Conservation (phyloP, 2,888 invertebrate genomes). For the Limulus polyphemus region DNA sequence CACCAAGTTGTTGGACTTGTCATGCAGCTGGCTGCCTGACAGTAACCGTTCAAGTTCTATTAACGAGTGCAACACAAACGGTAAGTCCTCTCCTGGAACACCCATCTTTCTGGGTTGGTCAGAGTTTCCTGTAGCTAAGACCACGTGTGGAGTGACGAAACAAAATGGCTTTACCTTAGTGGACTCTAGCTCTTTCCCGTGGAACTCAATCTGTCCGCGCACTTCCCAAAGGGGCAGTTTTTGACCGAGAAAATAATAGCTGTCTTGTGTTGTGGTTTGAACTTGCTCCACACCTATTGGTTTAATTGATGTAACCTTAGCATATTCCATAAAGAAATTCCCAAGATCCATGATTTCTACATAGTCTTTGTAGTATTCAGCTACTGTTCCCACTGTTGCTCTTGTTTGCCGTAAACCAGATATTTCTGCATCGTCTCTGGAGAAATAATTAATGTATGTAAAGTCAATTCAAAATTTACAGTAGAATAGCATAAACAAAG, state of each 20-base stretch:
- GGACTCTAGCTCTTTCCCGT: conserved; percentile 4
- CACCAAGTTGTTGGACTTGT: conserved; percentile 50
- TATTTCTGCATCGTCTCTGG: too few species aligned
- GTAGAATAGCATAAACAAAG: too few species aligned
- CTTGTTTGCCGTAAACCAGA: conserved; percentile 36
- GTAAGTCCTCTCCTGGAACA: conserved; percentile 45
- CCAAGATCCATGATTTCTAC: conserved; percentile 53
- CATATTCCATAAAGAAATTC: conserved; percentile 44
- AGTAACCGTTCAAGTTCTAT: conserved; percentile 43
- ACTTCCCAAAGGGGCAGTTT: too few species aligned
- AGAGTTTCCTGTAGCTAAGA: conserved; percentile 63
- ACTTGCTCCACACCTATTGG: conserved; percentile 24
- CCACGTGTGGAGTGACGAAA: conserved; percentile 55
- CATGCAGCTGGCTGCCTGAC: conserved; percentile 5
- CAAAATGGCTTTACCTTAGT: conserved; percentile 38
- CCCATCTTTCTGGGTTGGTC: conserved; percentile 60
- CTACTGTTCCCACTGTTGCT: conserved; percentile 56
- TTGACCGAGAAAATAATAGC: too few species aligned
- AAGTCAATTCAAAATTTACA: too few species aligned
- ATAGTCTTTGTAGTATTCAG: conserved; percentile 61
- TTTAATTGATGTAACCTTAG: conserved; percentile 43
- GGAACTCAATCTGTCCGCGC: too few species aligned
- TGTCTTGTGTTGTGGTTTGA: too few species aligned
- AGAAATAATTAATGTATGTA: too few species aligned
- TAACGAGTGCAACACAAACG: conserved; percentile 43